These are phyloP conservation scores for Vulpes vulpes DNA, from an alignment of 2,113 vertebrate genomes.

Conservation along the genomic window DNA sequence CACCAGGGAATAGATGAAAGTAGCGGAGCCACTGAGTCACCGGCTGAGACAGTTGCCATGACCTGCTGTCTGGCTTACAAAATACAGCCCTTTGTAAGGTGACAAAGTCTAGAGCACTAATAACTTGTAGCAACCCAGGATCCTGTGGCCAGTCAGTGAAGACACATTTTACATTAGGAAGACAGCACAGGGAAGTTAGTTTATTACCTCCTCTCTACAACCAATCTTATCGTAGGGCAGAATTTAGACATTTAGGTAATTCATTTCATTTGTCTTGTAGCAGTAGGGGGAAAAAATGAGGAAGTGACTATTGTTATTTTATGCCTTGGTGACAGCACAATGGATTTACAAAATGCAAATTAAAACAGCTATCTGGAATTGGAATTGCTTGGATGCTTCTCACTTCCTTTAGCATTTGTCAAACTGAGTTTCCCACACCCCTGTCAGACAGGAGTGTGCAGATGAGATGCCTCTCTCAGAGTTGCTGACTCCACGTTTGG, in stretches of 20 bases:
- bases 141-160: background rate
- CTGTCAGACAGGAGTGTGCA: background rate
- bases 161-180: background rate
- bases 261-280: slow-evolving; percentile 18
- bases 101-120: background rate
- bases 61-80: background rate
- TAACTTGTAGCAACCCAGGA: background rate
- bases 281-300: background rate
- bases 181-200: background rate
- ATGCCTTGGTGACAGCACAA: background rate
- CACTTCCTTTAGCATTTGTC: background rate
- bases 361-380: background rate
- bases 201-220: background rate
- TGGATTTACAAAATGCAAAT: slow-evolving; percentile 14
- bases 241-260: background rate
- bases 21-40: background rate
- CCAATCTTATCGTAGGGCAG: background rate
- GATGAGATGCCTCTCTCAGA: background rate
- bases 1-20: background rate
- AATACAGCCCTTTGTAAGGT: background rate
- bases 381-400: background rate
- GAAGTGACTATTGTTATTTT: background rate
- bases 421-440: background rate
- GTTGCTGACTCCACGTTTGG: background rate
- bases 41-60: background rate